Conservation (phyloP, 2,888 invertebrate species). For the Drosophila recens region DNA sequence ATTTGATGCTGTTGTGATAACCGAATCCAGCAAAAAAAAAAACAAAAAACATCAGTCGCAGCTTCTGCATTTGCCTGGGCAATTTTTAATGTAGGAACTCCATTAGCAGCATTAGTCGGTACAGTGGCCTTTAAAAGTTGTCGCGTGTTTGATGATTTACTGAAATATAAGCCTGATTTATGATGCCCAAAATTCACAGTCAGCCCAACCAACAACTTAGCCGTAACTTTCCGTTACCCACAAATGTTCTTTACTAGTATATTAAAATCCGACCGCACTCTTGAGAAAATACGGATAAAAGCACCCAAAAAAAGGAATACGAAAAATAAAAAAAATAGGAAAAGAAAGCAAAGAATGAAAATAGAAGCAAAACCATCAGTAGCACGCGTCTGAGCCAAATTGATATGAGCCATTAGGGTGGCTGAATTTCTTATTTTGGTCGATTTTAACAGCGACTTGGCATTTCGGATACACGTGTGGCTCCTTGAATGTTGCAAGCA, state of each 20-base stretch:
- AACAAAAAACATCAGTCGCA: slow-evolving; percentile 16
- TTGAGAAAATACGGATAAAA: slow-evolving; percentile 49
- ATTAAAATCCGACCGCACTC: slow-evolving; percentile 60
- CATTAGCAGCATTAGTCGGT: slow-evolving; percentile 66
- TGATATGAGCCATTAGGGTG: slow-evolving; percentile 82
- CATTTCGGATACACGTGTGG: slow-evolving; percentile 41
- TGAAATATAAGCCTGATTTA: slow-evolving; percentile 83
- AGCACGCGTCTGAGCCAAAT: slow-evolving; percentile 74
- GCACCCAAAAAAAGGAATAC: slow-evolving; percentile 25
- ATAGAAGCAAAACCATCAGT: slow-evolving; percentile 54
- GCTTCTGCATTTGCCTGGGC: slow-evolving; percentile 17
- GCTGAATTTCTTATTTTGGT: slow-evolving; percentile 44
- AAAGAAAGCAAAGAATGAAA: slow-evolving; percentile 18
- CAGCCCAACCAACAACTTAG: slow-evolving; percentile 53
- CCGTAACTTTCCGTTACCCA: slow-evolving; percentile 21
- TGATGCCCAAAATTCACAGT: slow-evolving; percentile 70
- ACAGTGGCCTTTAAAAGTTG: slow-evolving; percentile 55
- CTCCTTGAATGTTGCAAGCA: slow-evolving; percentile 11
- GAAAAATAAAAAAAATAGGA: slow-evolving; percentile 1
- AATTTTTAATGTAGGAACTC: slow-evolving; percentile 77
- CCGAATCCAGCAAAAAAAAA: slow-evolving; percentile 35
- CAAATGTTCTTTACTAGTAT: slow-evolving; percentile 48
- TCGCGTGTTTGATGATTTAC: slow-evolving; percentile 80
- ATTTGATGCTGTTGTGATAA: slow-evolving; percentile 74
- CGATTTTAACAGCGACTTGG: slow-evolving; percentile 39